Base-by-base conservation (phyloP, 2,113 vertebrate genomes). In the Manacus vitellinus region DNA sequence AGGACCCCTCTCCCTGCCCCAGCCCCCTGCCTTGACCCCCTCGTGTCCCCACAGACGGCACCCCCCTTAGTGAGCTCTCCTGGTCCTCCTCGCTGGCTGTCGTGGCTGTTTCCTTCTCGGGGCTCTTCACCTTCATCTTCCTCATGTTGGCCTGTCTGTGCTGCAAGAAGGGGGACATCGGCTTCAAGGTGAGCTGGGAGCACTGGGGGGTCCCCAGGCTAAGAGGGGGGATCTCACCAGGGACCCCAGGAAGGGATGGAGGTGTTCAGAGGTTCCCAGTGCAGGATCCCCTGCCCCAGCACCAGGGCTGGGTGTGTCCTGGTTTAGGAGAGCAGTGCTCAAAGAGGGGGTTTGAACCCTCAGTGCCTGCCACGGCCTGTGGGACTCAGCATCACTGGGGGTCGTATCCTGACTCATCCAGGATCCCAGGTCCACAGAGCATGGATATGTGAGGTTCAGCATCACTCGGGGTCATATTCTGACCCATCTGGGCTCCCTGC, bases 111-210 rank as follows among this genome's bases (percentile, higher is more conserved):
- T 99, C 99, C 63, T 98, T 99, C 95, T 99, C 98, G 0, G 99
- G 99, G 18, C 99, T 99, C 97, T 99, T 99, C 98, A 98, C 99
- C 27, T 98, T 99, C 92, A 97, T 99, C 95, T 99, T 99, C 98
- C 99, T 99, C 98, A 99, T 99, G 99, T 95, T 99, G 98, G 98
- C 99, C 94, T 99, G 99, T 82, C 96, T 99, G 97, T 99, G 99
- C 98, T 99, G 99, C 97, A 99, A 99, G 98, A 99, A 99, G 96
- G 98, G 98, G 24, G 98, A 98, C 89, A 98, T 98, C 6, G 99
- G 99, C 94, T 99, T 99, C 97, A 99, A 99, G 99, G 99, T 99
- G 97, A 99, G 98, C 33, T 22, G 78, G 41, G 56, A 58, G 24
- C 12, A 7, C 1, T 0, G 1, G 33, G 61, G 7, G 11, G 6